Evolutionary conservation across 1,140 invertebrate genomes (phyloP).

Genomic region (Drosophila nikananu): DNA sequence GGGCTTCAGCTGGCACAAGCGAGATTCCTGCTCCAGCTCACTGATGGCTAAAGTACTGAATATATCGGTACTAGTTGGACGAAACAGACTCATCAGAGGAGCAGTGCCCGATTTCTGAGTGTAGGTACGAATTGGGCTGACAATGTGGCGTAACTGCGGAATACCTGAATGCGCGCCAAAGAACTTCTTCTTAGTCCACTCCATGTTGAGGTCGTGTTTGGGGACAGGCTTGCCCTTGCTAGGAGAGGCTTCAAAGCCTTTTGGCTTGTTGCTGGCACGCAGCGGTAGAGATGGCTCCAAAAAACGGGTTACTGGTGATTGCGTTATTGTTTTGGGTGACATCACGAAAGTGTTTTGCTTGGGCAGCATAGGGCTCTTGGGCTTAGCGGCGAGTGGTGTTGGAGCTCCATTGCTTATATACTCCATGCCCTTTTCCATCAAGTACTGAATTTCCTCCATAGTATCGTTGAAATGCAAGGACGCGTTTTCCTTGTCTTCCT

Average conservation of each 20-base stretch:
- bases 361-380: slow-evolving; percentile 7
- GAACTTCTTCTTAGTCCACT: slow-evolving; percentile 45
- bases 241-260: not conserved
- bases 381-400: not conserved
- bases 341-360: slow-evolving; percentile 68
- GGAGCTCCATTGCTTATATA: slow-evolving; percentile 48
- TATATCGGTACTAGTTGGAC: slow-evolving; percentile 40
- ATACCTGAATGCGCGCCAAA: slow-evolving; percentile 54
- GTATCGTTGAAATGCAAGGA: slow-evolving; percentile 85
- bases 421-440: slow-evolving; percentile 82
- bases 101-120: slow-evolving; percentile 83
- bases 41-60: slow-evolving; percentile 42
- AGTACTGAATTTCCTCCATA: slow-evolving; percentile 85
- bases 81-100: slow-evolving; percentile 70
- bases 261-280: slow-evolving; percentile 27
- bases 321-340: slow-evolving; percentile 29
- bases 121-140: slow-evolving; percentile 84
- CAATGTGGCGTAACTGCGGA: slow-evolving; percentile 62
- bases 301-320: slow-evolving; percentile 2
- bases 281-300: slow-evolving; percentile 24
- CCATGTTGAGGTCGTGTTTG: slow-evolving; percentile 49
- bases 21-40: slow-evolving; percentile 68
- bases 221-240: slow-evolving; percentile 3
- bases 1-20: slow-evolving; percentile 40
- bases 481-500: slow-evolving; percentile 56